Conservation (phyloP, 2,888 invertebrate genomes). For the Oscheius sp. region DNA sequence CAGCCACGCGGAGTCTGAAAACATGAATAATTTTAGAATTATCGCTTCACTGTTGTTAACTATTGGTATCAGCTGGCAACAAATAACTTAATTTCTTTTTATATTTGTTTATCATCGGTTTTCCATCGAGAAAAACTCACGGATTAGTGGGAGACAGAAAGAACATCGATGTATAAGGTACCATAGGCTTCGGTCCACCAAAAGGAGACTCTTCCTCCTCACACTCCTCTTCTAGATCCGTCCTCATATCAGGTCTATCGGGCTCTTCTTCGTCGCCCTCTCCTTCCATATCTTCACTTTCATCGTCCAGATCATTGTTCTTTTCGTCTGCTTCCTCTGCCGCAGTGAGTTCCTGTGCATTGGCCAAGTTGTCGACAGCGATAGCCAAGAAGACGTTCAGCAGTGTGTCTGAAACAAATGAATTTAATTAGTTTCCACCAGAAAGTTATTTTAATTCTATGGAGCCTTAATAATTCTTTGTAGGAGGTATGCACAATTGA, state of each 20-base stretch:
- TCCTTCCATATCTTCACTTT: slow-evolving; percentile 56
- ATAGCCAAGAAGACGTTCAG: slow-evolving; percentile 99
- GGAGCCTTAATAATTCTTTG: too few species aligned
- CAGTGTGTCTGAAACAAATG: slow-evolving; percentile 80
- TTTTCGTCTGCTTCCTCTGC: slow-evolving; percentile 96
- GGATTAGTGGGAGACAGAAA: slow-evolving; percentile 98
- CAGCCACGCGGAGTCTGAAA: slow-evolving; percentile 90
- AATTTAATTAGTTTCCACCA: not conserved
- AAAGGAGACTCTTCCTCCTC: slow-evolving; percentile 71
- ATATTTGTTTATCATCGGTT: too few species aligned
- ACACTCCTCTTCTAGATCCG: slow-evolving; percentile 63
- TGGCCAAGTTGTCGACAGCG: slow-evolving; percentile 99
- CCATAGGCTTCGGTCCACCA: slow-evolving; percentile 90
- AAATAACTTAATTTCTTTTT: not conserved
- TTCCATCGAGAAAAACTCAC: slow-evolving; percentile 34
- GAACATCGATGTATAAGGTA: slow-evolving; percentile 99
- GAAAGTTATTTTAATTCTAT: too few species aligned
- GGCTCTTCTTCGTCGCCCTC: slow-evolving; percentile 32
- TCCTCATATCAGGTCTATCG: not conserved
- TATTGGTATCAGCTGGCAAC: not conserved
- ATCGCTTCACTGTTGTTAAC: not conserved
- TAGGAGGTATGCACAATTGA: too few species aligned
- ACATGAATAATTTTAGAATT: not conserved
- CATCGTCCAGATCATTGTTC: slow-evolving; percentile 60
- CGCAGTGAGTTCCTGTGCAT: slow-evolving; percentile 98